Evolutionary conservation across 2,888 invertebrate genomes (phyloP), one percentile per base, ranked within the genome.

Genomic region (Sinelater perroti): DNA sequence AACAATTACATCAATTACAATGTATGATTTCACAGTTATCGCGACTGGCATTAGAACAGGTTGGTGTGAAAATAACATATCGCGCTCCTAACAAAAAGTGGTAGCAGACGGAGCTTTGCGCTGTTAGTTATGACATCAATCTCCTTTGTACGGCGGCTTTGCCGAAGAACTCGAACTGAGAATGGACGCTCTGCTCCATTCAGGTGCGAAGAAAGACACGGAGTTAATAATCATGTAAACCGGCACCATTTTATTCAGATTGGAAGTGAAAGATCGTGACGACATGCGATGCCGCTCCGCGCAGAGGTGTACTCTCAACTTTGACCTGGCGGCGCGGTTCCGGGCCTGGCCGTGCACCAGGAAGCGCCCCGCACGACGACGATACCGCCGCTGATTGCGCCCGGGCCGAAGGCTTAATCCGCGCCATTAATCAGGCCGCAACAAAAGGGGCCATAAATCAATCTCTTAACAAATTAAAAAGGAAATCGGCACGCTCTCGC

Each of bases 21-120:
- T 70, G 71, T 71, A 70, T 64, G 68, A 70, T 71, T 71, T 71
- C 70, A 70, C 68, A 68, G 67, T 69, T 68, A 68, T 66, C 63
- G 64, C 61, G 62, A 54, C 56, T 60, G 62, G 55, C 55, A 60
- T 20, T 60, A 59, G 64, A 63, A 65, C 63, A 57, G 36, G 46
- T 40, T 36, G 44, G 35, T 10, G 38, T 21, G 55, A 8, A 49
- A 49, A 31, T 24, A 42, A 14, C 30, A 26, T 40, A 35, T 31
- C 42, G 26, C 28, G n/a, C n/a, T n/a, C n/a, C n/a, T n/a, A n/a
- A n/a, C n/a, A n/a, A n/a, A n/a, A n/a, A n/a, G n/a, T n/a, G n/a
- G n/a, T n/a, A n/a, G n/a, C n/a, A n/a, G n/a, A n/a, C n/a, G n/a
- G n/a, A n/a, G n/a, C n/a, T 26, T 26, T 26, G 28, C 10, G 28